These are phyloP conservation scores for Aphodius granarius DNA, from an alignment of 2,888 invertebrate genomes.

Conservation along the genomic window DNA sequence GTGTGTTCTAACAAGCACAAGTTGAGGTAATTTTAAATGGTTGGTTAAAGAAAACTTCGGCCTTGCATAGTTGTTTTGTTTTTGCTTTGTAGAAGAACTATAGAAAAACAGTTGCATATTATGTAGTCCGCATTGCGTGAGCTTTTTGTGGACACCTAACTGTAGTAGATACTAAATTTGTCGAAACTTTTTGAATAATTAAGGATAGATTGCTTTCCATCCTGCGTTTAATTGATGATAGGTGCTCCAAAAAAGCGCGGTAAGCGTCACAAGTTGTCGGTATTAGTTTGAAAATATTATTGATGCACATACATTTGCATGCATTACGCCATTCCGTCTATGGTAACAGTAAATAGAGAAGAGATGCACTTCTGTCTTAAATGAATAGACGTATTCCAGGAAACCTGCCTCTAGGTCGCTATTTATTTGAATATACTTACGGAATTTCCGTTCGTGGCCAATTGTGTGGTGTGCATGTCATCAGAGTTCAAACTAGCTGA, in stretches of 20 bases:
- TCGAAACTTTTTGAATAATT: not conserved
- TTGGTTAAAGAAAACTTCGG: not conserved
- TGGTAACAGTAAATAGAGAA: not conserved
- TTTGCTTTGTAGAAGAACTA: not conserved
- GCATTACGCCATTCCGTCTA: not conserved
- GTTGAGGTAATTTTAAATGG: not conserved
- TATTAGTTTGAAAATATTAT: not conserved
- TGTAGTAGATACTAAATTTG: not conserved
- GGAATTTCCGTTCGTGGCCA: slow-evolving; percentile 68
- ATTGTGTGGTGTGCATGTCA: slow-evolving; percentile 89
- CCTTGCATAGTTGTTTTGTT: not conserved
- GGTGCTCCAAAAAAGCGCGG: not conserved
- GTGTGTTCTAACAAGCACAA: too few relatives aligned
- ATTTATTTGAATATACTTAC: slow-evolving; percentile 10
- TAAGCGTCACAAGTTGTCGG: not conserved
- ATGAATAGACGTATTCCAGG: not conserved
- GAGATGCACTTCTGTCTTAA: not conserved
- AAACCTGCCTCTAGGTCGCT: not conserved
- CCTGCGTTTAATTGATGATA: not conserved
- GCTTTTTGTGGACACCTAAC: not conserved
- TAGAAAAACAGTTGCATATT: not conserved
- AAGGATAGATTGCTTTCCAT: not conserved
- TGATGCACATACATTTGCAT: not conserved
- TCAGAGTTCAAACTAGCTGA: slow-evolving; percentile 88
- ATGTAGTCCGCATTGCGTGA: not conserved